Percentiles rank a stretch among this genome's conserved stretches.
Conservation (phyloP, 92 coral and sea anemone species). For the Epizoanthus scotinus region DNA sequence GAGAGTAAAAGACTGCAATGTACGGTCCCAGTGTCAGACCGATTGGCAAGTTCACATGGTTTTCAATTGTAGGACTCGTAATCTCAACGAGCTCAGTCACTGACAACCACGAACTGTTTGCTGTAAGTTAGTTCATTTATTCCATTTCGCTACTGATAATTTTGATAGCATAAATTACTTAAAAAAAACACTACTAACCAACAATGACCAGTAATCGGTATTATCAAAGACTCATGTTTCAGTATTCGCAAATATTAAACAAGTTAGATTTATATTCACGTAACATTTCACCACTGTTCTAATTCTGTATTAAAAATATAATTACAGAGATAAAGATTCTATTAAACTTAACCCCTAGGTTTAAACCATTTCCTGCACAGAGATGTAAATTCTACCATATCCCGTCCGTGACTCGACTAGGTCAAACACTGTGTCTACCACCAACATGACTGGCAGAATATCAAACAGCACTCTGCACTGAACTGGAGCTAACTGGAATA, state of each 20-base stretch:
- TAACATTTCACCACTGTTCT: background rate
- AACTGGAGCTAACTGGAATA: conserved; percentile 2
- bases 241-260: no score
- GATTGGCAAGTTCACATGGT: background rate
- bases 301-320: background rate
- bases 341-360: background rate
- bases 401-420: conserved; percentile 17
- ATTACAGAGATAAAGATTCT: background rate
- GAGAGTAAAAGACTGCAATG: no score
- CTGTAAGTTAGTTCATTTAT: no score
- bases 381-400: conserved; percentile 3
- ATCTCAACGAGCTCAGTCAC: no score
- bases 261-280: no score
- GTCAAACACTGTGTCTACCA: conserved; percentile 28
- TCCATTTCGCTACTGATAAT: no score
- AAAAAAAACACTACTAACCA: no score
- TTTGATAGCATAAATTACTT: no score
- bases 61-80: background rate
- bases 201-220: no score
- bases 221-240: no score
- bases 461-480: conserved; percentile 16
- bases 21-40: background rate
- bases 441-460: conserved; percentile 26
- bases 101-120: no score
- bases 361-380: background rate